Conservation (phyloP, 2,888 invertebrate genomes). For the Isoperla grammatica region DNA sequence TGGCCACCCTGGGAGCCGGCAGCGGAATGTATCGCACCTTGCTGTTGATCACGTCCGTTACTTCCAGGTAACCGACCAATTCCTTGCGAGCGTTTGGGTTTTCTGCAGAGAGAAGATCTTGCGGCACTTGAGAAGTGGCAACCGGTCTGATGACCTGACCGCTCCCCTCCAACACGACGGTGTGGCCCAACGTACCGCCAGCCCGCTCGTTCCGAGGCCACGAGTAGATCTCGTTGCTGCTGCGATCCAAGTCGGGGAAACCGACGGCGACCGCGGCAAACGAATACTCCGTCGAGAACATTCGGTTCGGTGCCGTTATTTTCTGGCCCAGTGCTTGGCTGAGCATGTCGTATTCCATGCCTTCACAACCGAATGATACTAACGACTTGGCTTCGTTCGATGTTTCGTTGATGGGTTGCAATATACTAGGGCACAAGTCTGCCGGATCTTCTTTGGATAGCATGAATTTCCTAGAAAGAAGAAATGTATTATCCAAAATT, state of each 20-base stretch:
- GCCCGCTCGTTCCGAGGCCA: constrained; percentile 39
- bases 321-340: constrained; percentile 42
- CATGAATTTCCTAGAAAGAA: neutral
- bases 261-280: constrained; percentile 46
- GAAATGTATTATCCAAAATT: constrained; percentile 7
- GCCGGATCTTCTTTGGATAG: constrained; percentile 30
- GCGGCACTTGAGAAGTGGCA: constrained; percentile 35
- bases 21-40: constrained; percentile 51
- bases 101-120: constrained; percentile 25
- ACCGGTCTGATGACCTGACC: constrained; percentile 38
- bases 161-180: constrained; percentile 37
- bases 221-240: constrained; percentile 40
- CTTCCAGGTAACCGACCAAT: constrained; percentile 46
- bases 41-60: constrained; percentile 47
- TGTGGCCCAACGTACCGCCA: neutral
- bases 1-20: constrained; percentile 42
- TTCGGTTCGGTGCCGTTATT: constrained; percentile 45
- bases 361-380: constrained; percentile 15
- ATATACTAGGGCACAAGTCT: constrained; percentile 39
- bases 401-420: constrained; percentile 37
- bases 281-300: constrained; percentile 42
- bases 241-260: constrained; percentile 46
- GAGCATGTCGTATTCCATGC: constrained; percentile 37
- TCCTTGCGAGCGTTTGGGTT: constrained; percentile 28
- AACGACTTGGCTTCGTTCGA: constrained; percentile 17